Base-by-base conservation (phyloP, 2,113 vertebrate species). In the Donacobius atricapilla region DNA sequence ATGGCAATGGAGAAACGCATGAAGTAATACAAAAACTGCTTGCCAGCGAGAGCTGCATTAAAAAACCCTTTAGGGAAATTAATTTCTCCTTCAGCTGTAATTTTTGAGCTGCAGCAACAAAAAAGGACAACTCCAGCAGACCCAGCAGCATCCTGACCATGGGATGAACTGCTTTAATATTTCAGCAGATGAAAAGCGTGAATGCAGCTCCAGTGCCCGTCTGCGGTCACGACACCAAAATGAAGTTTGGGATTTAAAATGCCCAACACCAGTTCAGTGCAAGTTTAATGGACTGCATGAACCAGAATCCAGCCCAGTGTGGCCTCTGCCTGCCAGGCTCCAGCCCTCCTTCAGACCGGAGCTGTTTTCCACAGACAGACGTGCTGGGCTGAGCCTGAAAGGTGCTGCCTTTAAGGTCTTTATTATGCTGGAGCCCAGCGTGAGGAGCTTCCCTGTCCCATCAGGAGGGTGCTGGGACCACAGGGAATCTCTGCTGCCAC, bases 151-250 rank as follows among this genome's bases (percentile, higher is more conserved):
- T 58, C 80, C 83, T 92, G 76, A 88, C 92, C 90, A 89, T 1
- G 57, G 86, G 65, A 89, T 94, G 83, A 96, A 92, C 88, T 89
- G 82, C 83, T 94, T 94, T 60, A 94, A 81, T 87, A 93, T 94
- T 96, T 95, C 63, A 96, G 23, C 48, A 81, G 90, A 88, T 48
- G 76, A 88, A 75, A 86, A 96, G 90, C 13, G 2, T 33, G 68
- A 31, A 35, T 1, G 58, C 76, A 73, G 90, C 85, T 63, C 64
- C 27, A 2, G 54, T 48, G 94, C 83, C 60, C 14, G 20, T 61
- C 83, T 68, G 64, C 14, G 8, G 73, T 76, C 90, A 95, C 6
- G 8, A 48, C 72, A 84, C 77, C 87, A 71, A 90, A 92, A 91
- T 53, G 40, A 96, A 95, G 80, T 75, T 57, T 89, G 92, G 83